Evolutionary conservation across 2,797 vertebrate genomes (phyloP).

Genomic region (Triplophysa yarkandensis): DNA sequence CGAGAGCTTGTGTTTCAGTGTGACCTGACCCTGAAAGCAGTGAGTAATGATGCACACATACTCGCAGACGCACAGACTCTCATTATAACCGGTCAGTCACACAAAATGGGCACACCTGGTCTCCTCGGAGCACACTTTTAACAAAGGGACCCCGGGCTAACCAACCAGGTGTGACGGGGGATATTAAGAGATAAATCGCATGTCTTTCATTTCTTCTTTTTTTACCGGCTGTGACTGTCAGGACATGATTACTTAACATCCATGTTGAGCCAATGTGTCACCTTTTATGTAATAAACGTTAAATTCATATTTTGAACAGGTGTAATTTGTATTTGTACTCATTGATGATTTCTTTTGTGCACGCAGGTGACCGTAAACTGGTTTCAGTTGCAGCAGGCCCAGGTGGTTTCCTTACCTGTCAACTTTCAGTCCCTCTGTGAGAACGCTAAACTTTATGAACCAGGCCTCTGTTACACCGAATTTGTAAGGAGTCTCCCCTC

Average conservation of each 20-base stretch:
- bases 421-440: constrained; percentile 92
- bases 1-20: constrained; percentile 94
- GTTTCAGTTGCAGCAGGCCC: constrained; percentile 95
- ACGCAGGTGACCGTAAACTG: constrained; percentile 92
- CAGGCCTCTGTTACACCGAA: constrained; percentile 90
- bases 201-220: not conserved
- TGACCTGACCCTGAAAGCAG: constrained; percentile 96
- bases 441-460: constrained; percentile 92
- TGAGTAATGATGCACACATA: constrained; percentile 68
- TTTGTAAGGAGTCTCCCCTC: constrained; percentile 85
- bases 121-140: not conserved
- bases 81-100: not conserved
- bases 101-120: constrained; percentile 16
- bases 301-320: too few relatives aligned
- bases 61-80: constrained; percentile 11
- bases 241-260: not conserved
- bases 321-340: not conserved
- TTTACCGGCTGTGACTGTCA: not conserved
- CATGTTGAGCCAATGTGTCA: not conserved
- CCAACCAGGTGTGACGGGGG: not conserved
- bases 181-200: not conserved
- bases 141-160: constrained; percentile 7
- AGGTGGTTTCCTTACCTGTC: constrained; percentile 87
- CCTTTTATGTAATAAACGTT: not conserved
- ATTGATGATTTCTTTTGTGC: not conserved